These are phyloP conservation scores for Drosophila ercepeae DNA, from an alignment of 1,140 invertebrate species.

Conservation along the genomic window DNA sequence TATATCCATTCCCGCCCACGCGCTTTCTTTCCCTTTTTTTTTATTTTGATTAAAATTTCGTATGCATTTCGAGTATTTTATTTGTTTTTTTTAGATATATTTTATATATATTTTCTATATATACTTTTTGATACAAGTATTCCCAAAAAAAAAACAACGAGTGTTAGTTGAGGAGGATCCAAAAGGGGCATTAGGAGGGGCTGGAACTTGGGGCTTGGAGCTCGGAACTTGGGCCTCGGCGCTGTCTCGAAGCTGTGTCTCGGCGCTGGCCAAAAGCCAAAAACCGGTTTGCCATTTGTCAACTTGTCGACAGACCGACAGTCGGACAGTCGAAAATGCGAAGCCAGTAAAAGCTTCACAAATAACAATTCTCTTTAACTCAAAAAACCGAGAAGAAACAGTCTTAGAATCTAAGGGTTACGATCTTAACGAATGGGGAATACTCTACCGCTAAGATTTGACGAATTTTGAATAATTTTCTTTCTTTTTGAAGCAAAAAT, in stretches of 20 bases:
- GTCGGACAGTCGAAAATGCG: conserved; percentile 55
- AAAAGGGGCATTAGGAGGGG: conserved; percentile 10
- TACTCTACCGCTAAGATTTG: no score
- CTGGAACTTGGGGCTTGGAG: conserved; percentile 9
- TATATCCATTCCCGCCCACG: conserved; percentile 26
- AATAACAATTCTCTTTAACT: conserved; percentile 54
- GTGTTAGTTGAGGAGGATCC: conserved; percentile 5
- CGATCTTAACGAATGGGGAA: neutral
- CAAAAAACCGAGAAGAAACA: conserved; percentile 4
- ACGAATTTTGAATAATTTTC: no score
- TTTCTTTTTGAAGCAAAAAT: no score
- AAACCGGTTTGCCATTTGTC: conserved; percentile 79
- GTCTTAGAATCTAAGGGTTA: neutral
- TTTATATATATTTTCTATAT: conserved; percentile 15
- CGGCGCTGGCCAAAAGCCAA: conserved; percentile 62
- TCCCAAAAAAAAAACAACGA: conserved; percentile 9
- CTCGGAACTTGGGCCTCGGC: conserved; percentile 11
- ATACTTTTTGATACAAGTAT: no score
- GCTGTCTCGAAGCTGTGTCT: no score
- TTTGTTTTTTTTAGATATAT: conserved; percentile 28
- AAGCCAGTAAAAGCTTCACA: conserved; percentile 62
- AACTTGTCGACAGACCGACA: conserved; percentile 68
- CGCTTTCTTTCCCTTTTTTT: conserved; percentile 32
- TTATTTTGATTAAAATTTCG: conserved; percentile 21
- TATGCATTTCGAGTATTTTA: conserved; percentile 59